A percentile compares a stretch with the other conserved stretches of the same genome.
Evolutionary conservation across 1,140 invertebrate genomes (phyloP).

Genomic region (Panonychus citri): DNA sequence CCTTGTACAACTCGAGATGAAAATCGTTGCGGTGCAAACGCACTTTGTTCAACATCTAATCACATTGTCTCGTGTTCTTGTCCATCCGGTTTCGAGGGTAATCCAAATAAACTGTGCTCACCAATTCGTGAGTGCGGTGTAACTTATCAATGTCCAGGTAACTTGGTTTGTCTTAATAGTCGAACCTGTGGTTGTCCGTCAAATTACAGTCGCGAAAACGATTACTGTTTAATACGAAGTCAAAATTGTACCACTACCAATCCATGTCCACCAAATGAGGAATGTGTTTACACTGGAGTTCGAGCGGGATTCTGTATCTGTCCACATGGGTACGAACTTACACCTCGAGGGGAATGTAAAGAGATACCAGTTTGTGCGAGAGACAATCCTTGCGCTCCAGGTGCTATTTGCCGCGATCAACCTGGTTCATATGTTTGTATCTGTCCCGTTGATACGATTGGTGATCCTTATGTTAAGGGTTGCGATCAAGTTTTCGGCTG

Average conservation of each 20-base stretch:
- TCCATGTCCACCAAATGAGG: constrained; percentile 20
- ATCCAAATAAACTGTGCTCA: constrained; percentile 45
- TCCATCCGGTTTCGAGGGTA: constrained; percentile 41
- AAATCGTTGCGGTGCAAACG: constrained; percentile 50
- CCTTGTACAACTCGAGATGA: background rate
- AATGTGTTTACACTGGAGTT: constrained; percentile 17
- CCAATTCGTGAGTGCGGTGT: constrained; percentile 31
- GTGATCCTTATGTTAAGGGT: constrained; percentile 45
- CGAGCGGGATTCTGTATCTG: constrained; percentile 18
- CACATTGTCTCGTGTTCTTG: constrained; percentile 62
- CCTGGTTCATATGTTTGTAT: constrained; percentile 39
- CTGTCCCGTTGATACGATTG: constrained; percentile 46
- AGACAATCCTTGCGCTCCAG: constrained; percentile 35
- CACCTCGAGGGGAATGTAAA: constrained; percentile 15
- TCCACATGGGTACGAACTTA: constrained; percentile 16
- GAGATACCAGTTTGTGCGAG: constrained; percentile 10
- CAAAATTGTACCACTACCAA: constrained; percentile 20
- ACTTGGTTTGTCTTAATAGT: constrained; percentile 18
- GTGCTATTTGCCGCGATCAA: constrained; percentile 45
- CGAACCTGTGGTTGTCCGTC: constrained; percentile 18
- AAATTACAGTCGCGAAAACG: constrained; percentile 14
- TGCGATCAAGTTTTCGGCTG: constrained; percentile 44
- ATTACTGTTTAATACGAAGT: constrained; percentile 17
- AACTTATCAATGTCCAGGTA: constrained; percentile 19
- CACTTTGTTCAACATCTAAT: constrained; percentile 55